A percentile compares a stretch with the other conserved stretches of the same genome.
Evolutionary conservation across 2,113 vertebrate genomes (phyloP).

Genomic region (Pterocles orientalis): DNA sequence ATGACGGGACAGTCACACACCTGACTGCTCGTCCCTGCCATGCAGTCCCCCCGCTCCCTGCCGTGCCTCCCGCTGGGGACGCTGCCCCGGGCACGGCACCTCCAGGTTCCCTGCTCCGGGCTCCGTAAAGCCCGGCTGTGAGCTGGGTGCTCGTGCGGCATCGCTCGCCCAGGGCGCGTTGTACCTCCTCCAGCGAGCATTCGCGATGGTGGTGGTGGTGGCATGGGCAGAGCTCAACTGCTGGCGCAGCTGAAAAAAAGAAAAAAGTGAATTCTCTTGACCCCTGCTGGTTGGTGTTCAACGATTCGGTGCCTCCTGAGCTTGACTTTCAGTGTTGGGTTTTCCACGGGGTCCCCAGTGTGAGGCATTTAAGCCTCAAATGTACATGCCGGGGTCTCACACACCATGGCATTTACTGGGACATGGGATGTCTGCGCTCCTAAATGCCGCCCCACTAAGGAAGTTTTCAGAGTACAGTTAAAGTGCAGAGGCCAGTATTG

Average conservation of each 20-base stretch:
- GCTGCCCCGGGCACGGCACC: too few species aligned
- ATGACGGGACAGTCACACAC: not conserved
- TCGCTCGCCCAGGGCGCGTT: too few species aligned
- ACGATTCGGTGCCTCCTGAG: constrained; percentile 60
- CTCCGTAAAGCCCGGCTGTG: too few species aligned
- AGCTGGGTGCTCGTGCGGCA: too few species aligned
- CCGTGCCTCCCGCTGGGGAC: too few species aligned
- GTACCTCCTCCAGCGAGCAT: too few species aligned
- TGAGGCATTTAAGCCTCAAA: constrained; percentile 31
- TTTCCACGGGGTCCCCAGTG: constrained; percentile 43
- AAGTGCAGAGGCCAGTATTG: not conserved
- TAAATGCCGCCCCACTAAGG: not conserved
- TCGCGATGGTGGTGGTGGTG: too few species aligned
- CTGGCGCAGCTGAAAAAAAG: not conserved
- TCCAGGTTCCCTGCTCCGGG: too few species aligned
- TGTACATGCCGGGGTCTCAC: constrained; percentile 13
- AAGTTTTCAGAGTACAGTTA: not conserved
- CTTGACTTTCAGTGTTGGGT: constrained; percentile 32
- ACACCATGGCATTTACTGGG: constrained; percentile 19
- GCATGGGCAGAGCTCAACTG: not conserved
- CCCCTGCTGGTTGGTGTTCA: constrained; percentile 61
- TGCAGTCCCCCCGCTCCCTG: too few species aligned
- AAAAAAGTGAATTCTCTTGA: constrained; percentile 59
- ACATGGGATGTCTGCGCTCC: not conserved
- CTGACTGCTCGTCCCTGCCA: not conserved